phyloP scores from a whole-genome alignment of 2,113 vertebrate genomes.

The Nycticebus coucang region DNA sequence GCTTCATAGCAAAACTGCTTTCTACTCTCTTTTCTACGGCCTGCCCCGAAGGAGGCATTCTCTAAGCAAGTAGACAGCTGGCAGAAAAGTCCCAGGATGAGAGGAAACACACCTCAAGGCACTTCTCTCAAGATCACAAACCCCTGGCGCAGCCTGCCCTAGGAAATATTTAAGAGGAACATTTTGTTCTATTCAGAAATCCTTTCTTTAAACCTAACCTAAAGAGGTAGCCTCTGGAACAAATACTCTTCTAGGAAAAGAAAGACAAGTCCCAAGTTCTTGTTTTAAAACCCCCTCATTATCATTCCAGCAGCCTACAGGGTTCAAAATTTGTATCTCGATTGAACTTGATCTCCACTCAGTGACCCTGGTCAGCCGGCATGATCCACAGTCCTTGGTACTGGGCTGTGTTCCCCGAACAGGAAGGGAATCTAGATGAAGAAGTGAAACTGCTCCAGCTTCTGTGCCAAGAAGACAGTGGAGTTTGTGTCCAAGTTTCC shows the following conservation, averaged over 20 bases:
- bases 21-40: background rate
- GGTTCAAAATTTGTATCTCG: background rate
- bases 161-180: background rate
- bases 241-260: background rate
- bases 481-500: background rate
- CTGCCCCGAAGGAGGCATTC: background rate
- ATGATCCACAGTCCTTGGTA: rapidly evolving
- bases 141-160: rapidly evolving
- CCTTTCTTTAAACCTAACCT: background rate
- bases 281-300: background rate
- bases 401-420: background rate
- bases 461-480: background rate
- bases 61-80: background rate
- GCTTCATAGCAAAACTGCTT: background rate
- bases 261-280: background rate
- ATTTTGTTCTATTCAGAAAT: background rate
- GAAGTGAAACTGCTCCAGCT: background rate
- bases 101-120: rapidly evolving
- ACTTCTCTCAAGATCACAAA: background rate
- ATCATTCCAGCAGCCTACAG: background rate
- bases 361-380: background rate
- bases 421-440: background rate
- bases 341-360: background rate
- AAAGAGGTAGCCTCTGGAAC: background rate
- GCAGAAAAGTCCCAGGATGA: background rate